Evolutionary conservation across 2,113 vertebrate species (phyloP), one percentile per base, ranked within the genome.

Genomic region (Ancistrus triradiatus): DNA sequence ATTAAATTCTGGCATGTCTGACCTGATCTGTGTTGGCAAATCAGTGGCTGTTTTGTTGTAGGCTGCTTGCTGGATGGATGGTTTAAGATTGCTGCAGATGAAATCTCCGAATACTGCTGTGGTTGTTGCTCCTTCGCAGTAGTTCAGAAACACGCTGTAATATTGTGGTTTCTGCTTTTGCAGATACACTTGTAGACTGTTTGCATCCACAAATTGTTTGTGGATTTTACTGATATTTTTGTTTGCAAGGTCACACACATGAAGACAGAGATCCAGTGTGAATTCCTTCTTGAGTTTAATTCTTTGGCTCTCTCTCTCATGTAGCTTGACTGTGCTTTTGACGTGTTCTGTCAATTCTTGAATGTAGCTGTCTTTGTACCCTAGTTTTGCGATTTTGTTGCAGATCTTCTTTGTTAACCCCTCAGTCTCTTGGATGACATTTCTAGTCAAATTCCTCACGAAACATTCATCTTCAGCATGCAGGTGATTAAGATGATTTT

Each of bases 41-140:
- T n/a, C n/a, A n/a, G n/a, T n/a, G n/a, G n/a, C n/a, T n/a, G n/a
- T n/a, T n/a, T n/a, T n/a, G n/a, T n/a, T n/a, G n/a, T n/a, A n/a
- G n/a, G n/a, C n/a, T n/a, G n/a, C n/a, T n/a, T n/a, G 42, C 1
- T 0, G 0, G 42, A 64, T 59, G 1, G 84, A 79, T 35, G 47
- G 19, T 15, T 17, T 75, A 19, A 90, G 61, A 66, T 87, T 88
- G 0, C 64, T 63, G 67, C 86, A 83, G 8, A 91, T 66, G n/a
- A 85, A 57, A 13, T 63, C 64, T 35, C 69, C 78, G 68, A 90
- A 81, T 0, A 66, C 72, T 60, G 71, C 83, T 37, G 80, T 25
- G 0, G 82, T 86, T 4, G 78, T 80, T 43, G 73, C 81, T 38
- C 68, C 89, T 77, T 75, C 70, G 33, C 73, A 87, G 33, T 73